phyloP scores from a whole-genome alignment of 2,113 vertebrate species.

The Engraulis encrasicolus region DNA sequence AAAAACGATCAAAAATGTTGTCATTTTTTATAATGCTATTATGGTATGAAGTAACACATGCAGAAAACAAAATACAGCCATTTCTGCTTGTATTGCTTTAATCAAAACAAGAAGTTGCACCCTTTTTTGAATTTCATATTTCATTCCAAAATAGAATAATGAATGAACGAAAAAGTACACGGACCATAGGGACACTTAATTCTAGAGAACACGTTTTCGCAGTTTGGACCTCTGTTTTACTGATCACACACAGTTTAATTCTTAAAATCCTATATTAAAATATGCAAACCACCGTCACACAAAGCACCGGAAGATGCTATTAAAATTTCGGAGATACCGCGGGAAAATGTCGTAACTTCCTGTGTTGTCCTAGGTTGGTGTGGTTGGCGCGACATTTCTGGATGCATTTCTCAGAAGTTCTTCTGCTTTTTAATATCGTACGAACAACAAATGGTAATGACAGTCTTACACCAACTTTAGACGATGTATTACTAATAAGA shows the following conservation, averaged over 20 bases:
- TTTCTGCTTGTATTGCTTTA: no score
- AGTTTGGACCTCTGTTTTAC: not conserved
- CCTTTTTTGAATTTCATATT: no score
- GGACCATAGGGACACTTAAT: no score
- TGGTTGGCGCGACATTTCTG: constrained; percentile 70
- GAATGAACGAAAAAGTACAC: no score
- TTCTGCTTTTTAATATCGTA: not conserved
- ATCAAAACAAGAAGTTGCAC: no score
- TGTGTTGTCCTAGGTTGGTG: constrained; percentile 51
- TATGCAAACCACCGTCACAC: not conserved
- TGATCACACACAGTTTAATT: not conserved
- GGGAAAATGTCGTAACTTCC: constrained; percentile 80
- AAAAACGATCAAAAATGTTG: no score
- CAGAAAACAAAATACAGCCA: no score
- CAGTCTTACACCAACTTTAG: not conserved
- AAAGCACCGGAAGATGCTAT: constrained; percentile 30
- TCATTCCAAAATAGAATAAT: no score
- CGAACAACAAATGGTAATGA: not conserved
- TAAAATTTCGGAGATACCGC: constrained; percentile 61
- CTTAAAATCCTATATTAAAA: not conserved
- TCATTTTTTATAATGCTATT: no score
- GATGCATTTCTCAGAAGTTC: constrained; percentile 33
- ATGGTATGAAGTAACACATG: no score
- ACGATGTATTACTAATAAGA: not conserved
- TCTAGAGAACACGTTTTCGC: no score